Conservation (phyloP, 2,888 invertebrate species). For the Drosophila peninsularis region DNA sequence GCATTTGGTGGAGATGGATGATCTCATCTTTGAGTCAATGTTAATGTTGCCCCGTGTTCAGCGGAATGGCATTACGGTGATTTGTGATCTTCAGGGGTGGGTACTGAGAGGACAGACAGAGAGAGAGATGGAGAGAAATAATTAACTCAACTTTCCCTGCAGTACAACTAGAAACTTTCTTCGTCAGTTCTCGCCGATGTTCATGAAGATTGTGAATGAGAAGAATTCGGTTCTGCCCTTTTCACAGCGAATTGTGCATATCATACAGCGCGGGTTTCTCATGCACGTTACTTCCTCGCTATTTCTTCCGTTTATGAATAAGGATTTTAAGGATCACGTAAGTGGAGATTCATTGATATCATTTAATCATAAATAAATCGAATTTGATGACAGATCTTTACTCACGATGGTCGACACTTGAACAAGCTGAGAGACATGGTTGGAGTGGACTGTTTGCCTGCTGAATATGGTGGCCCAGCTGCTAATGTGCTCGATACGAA, state of each 20-base stretch:
- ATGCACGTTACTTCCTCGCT: conserved; percentile 79
- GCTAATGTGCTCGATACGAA: conserved; percentile 77
- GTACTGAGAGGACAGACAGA: conserved; percentile 9
- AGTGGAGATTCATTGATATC: conserved; percentile 10
- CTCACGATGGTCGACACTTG: conserved; percentile 81
- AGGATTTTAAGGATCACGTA: conserved; percentile 80
- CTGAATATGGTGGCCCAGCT: conserved; percentile 81
- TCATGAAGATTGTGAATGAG: conserved; percentile 78
- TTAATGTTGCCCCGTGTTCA: conserved; percentile 80
- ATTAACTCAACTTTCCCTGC: neutral
- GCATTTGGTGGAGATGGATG: conserved; percentile 82
- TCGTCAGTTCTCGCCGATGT: conserved; percentile 73
- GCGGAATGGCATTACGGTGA: conserved; percentile 80
- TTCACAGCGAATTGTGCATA: conserved; percentile 78
- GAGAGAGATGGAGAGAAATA: neutral
- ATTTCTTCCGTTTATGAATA: conserved; percentile 82
- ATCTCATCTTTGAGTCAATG: conserved; percentile 82
- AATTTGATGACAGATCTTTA: conserved; percentile 66
- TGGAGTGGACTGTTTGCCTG: conserved; percentile 80
- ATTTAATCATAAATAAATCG: neutral
- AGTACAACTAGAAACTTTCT: conserved; percentile 80
- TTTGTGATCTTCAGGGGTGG: conserved; percentile 81
- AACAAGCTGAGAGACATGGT: conserved; percentile 80
- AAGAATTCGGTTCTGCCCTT: conserved; percentile 81
- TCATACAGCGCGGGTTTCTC: conserved; percentile 80